Percentiles rank a stretch among this genome's conserved stretches.
These are phyloP conservation scores for Dolichomitus sp. DNA, from an alignment of 2,888 invertebrate genomes.

Conservation along the genomic window DNA sequence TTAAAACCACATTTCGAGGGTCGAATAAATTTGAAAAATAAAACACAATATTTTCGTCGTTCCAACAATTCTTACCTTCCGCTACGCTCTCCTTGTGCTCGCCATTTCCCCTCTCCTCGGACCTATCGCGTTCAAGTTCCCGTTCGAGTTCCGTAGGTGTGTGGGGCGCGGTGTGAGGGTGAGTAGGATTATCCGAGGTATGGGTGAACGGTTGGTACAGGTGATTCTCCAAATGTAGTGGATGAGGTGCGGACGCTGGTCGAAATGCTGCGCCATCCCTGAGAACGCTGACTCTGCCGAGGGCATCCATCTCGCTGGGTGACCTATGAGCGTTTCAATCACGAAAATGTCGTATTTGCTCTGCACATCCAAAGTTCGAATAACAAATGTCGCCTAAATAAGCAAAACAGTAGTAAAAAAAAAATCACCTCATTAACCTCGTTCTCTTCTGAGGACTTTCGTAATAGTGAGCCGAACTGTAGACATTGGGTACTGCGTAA, in stretches of 20 bases:
- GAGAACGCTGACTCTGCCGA: conserved; percentile 89
- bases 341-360: not conserved
- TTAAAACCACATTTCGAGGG: not conserved
- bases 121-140: conserved; percentile 82
- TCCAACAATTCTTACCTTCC: conserved; percentile 78
- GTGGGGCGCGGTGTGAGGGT: conserved; percentile 82
- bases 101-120: conserved; percentile 82
- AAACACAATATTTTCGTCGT: not conserved
- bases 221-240: conserved; percentile 87
- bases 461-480: conserved; percentile 81
- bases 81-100: conserved; percentile 84
- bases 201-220: conserved; percentile 81
- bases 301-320: conserved; percentile 82
- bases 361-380: conserved; percentile 1
- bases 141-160: conserved; percentile 84
- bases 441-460: conserved; percentile 84
- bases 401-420: conserved; percentile 14
- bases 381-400: not conserved
- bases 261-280: conserved; percentile 88
- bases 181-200: conserved; percentile 79
- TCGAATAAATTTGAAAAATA: not conserved
- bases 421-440: conserved; percentile 82
- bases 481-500: conserved; percentile 80
- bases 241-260: conserved; percentile 87
- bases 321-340: conserved; percentile 74